Conservation (phyloP, 1,140 invertebrate genomes). For the Amyelois transitella region DNA sequence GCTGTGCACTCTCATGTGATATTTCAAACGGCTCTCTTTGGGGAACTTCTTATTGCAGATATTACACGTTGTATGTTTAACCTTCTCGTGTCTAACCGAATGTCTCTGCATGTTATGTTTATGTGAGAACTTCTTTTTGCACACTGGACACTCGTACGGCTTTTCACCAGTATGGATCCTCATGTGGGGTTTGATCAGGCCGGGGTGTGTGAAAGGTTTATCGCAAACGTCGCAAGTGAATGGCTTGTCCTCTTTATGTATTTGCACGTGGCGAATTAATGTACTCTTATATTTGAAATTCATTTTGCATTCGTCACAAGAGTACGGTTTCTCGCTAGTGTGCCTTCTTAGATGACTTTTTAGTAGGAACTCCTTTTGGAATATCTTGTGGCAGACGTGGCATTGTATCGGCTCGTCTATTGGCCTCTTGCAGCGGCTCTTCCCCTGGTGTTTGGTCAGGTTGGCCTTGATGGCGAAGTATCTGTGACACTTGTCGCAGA, state of each 20-base stretch:
- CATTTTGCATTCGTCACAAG: constrained; percentile 38
- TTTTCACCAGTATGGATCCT: constrained; percentile 90
- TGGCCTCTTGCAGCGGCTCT: constrained; percentile 21
- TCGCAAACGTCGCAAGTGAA: constrained; percentile 81
- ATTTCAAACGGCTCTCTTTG: constrained; percentile 84
- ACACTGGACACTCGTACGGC: constrained; percentile 88
- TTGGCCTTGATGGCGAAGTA: constrained; percentile 31
- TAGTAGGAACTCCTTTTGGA: constrained; percentile 34
- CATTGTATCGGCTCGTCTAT: constrained; percentile 23
- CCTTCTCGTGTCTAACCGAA: constrained; percentile 85
- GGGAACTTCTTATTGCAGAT: constrained; percentile 89
- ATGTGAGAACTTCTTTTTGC: constrained; percentile 87
- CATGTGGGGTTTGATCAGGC: constrained; percentile 84
- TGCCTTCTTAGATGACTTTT: constrained; percentile 41
- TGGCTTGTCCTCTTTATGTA: constrained; percentile 54
- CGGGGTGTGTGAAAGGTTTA: constrained; percentile 84
- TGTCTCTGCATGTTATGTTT: constrained; percentile 88
- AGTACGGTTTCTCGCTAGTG: constrained; percentile 33
- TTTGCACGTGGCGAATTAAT: constrained; percentile 35
- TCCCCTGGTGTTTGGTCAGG: constrained; percentile 29
- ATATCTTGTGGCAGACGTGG: constrained; percentile 37
- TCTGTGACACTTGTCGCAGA: constrained; percentile 28
- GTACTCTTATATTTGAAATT: constrained; percentile 51
- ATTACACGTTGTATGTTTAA: constrained; percentile 87
- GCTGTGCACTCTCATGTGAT: constrained; percentile 88